Base-by-base conservation (phyloP, 2,888 invertebrate species). In the Heliconius sara region DNA sequence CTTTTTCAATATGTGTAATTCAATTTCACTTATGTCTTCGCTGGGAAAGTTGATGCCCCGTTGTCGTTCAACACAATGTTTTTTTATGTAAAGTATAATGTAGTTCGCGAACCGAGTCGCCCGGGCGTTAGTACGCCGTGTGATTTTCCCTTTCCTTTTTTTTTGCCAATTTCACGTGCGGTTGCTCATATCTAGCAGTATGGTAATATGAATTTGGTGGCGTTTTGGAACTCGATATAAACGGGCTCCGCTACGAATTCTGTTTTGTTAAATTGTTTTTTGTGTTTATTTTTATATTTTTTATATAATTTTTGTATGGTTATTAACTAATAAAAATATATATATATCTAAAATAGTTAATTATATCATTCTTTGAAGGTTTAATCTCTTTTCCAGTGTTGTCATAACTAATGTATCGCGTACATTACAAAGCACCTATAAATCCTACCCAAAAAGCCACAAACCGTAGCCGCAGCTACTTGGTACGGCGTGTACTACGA, bases 1-100 rank as follows among this genome's bases (percentile, higher is more conserved):
- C 95, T 95, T 95, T 95, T 95, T 95, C 95, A 95, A 95, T 95
- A 95, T 94, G 94, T 95, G 95, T 95, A 95, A 95, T 95, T 95
- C 95, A 95, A 95, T 95, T 95, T 95, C 94, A 94, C 94, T 95
- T 95, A 95, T 95, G 95, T 95, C 95, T 95, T 95, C 93, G 95
- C 95, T 93, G 94, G 94, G 94, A 93, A 95, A 95, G 93, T 95
- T 95, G 95, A 95, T 94, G 94, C 93, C 92, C 93, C 92, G 94
- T 94, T 95, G 95, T 94, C 95, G 94, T 95, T 94, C 91, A 94
- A 93, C 94, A 93, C 93, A 94, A 94, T 95, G 95, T 95, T 95
- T 95, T 52, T 95, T 95, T 95, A 94, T 95, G 95, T 95, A 94
- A 95, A 95, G 94, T 95, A 94, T 94, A 94, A 94, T 94, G 94